Percentiles rank a stretch among this genome's conserved stretches.
Evolutionary conservation across 2,888 invertebrate genomes (phyloP).

Genomic region (Deroplatys truncata): DNA sequence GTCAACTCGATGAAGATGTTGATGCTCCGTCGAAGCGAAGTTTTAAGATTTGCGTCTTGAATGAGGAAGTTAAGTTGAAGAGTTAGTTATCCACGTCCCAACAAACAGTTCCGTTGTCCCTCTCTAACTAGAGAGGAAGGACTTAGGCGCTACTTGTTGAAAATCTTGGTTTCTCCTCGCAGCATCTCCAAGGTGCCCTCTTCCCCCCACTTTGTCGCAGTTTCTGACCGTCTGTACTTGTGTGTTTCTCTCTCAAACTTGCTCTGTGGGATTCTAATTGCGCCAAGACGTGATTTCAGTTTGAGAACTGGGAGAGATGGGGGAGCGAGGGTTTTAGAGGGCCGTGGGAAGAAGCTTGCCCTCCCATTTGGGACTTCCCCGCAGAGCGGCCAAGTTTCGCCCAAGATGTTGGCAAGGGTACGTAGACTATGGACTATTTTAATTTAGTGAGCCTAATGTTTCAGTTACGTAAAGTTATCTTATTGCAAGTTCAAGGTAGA

Average conservation of each 20-base stretch:
- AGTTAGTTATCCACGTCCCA: background rate
- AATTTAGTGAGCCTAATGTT: background rate
- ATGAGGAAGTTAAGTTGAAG: background rate
- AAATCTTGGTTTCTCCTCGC: background rate
- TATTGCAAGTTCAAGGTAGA: no score
- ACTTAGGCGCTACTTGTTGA: background rate
- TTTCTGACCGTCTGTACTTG: background rate
- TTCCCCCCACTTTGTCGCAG: background rate
- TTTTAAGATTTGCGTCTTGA: background rate
- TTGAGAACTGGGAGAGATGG: background rate
- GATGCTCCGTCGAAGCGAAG: background rate
- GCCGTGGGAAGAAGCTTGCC: background rate
- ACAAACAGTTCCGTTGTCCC: background rate
- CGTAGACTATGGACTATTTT: background rate
- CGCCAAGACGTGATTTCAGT: background rate
- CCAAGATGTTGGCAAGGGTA: background rate
- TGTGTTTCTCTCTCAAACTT: background rate
- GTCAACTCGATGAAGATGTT: background rate
- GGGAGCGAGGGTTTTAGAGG: background rate
- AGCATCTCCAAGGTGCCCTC: background rate
- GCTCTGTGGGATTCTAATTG: background rate
- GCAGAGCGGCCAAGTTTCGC: background rate
- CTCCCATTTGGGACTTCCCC: background rate
- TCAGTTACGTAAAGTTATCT: background rate
- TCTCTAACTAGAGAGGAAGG: background rate